These are phyloP conservation scores for Passer domesticus DNA, from an alignment of 2,113 vertebrate genomes.

Conservation along the genomic window DNA sequence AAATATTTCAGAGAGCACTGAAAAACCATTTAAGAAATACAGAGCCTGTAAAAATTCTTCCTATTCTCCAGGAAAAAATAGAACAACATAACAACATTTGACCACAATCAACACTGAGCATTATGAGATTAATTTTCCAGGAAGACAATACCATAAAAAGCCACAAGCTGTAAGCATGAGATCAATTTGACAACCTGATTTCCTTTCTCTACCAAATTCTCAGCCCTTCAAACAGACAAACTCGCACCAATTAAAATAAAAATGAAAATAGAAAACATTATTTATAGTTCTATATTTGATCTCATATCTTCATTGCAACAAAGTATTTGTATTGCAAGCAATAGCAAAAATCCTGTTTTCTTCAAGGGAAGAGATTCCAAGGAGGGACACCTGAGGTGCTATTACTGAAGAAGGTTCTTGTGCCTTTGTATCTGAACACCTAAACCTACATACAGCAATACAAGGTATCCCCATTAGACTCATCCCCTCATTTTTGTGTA, in stretches of 20 bases:
- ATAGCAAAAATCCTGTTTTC: background rate
- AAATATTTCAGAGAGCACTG: conserved; percentile 20
- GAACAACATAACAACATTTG: background rate
- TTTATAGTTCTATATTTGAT: background rate
- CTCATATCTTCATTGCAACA: background rate
- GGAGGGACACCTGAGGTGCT: background rate
- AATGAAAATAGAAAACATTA: background rate
- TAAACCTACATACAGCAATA: background rate
- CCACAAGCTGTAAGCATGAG: background rate
- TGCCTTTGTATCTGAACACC: background rate
- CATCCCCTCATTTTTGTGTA: background rate
- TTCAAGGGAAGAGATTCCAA: background rate
- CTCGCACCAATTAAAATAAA: background rate
- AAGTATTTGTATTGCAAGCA: background rate
- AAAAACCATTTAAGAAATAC: background rate
- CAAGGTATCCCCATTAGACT: background rate
- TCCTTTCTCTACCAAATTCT: background rate
- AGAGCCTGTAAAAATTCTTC: background rate
- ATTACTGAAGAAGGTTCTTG: background rate
- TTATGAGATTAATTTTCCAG: background rate
- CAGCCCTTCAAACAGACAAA: background rate
- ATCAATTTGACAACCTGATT: background rate
- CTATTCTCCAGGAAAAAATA: background rate
- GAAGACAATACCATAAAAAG: background rate
- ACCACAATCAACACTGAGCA: background rate